These are phyloP conservation scores for Zoanthus sociatus DNA, from an alignment of 92 coral and sea anemone species.

Conservation along the genomic window DNA sequence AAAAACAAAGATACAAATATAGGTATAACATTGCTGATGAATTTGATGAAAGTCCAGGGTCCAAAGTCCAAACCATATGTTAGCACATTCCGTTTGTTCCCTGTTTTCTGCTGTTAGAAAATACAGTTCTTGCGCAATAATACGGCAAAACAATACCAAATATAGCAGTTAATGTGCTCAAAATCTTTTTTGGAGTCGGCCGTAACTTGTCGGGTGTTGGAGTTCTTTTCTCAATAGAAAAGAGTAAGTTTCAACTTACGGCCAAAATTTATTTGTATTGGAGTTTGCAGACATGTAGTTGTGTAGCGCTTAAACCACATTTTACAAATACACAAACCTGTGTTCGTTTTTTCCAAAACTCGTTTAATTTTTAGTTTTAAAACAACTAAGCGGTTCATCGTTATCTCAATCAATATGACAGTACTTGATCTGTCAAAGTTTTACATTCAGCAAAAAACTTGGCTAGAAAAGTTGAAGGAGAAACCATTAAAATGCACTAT, in stretches of 20 bases:
- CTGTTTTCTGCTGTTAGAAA: no score
- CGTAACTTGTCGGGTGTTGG: no score
- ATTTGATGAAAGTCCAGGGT: no score
- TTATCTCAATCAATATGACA: not conserved
- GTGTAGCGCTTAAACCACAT: not conserved
- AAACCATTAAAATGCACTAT: conserved; percentile 15
- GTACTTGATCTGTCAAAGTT: conserved; percentile 10
- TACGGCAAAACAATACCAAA: no score
- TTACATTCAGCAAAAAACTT: not conserved
- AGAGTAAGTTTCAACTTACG: not conserved
- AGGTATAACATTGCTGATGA: no score
- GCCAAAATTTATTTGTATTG: not conserved
- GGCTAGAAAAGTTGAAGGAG: not conserved
- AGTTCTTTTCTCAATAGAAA: no score
- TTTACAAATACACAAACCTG: not conserved
- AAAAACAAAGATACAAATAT: no score
- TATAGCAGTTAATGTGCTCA: no score
- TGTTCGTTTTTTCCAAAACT: conserved; percentile 22
- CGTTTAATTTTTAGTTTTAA: conserved; percentile 49
- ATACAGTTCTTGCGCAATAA: no score
- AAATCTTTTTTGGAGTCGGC: no score
- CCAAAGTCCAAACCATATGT: no score
- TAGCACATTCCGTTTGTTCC: no score
- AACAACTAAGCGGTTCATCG: conserved; percentile 2
- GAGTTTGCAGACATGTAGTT: not conserved